Conservation (phyloP, 1,140 invertebrate species). For the Drosophila obscura region DNA sequence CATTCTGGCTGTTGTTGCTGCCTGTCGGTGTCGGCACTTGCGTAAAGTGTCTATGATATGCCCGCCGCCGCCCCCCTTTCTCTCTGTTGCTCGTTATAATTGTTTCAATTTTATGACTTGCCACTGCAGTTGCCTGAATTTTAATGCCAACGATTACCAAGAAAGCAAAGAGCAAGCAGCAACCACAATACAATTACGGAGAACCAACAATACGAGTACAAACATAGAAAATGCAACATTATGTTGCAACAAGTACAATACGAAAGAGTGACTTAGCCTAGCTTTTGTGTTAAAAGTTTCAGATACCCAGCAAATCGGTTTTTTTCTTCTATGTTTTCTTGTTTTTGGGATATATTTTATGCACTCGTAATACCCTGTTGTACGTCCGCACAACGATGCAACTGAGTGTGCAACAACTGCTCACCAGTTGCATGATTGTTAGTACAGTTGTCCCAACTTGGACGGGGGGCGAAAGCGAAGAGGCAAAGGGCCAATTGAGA, state of each 20-base stretch:
- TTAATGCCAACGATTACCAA: slow-evolving; percentile 67
- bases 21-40: slow-evolving; percentile 63
- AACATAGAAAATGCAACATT: no score
- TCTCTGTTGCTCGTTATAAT: slow-evolving; percentile 40
- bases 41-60: slow-evolving; percentile 66
- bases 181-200: no score
- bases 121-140: slow-evolving; percentile 76
- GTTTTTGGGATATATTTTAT: no score
- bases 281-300: no score
- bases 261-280: no score
- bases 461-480: no score
- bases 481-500: neutral
- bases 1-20: slow-evolving; percentile 28
- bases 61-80: neutral
- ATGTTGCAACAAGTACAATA: no score
- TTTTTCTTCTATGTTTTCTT: no score
- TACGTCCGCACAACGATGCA: slow-evolving; percentile 11
- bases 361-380: no score
- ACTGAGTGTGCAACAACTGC: slow-evolving; percentile 24
- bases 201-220: no score
- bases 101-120: slow-evolving; percentile 68
- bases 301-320: no score
- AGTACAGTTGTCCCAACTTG: slow-evolving; percentile 37
- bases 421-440: slow-evolving; percentile 28
- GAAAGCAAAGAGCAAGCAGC: slow-evolving; percentile 38